Conservation (phyloP, 1,140 invertebrate genomes). For the Caenorhabditis tropicalis region DNA sequence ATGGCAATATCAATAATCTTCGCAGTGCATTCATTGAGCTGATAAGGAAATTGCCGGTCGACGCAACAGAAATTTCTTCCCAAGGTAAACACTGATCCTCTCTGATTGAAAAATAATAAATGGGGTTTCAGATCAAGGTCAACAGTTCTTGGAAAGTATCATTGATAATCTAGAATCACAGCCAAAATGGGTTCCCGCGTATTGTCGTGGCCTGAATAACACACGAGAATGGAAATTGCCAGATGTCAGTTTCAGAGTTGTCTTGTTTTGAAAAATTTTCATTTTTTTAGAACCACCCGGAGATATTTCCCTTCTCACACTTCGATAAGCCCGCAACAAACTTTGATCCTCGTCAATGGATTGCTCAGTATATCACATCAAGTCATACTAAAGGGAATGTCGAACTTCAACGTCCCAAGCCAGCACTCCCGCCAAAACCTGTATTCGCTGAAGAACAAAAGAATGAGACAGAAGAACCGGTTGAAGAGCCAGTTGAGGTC, state of each 20-base stretch:
- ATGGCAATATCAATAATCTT: slow-evolving; percentile 39
- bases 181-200: background rate
- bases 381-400: background rate
- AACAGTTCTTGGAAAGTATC: background rate
- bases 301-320: background rate
- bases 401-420: background rate
- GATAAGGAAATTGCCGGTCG: slow-evolving; percentile 26
- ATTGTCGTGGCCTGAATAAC: background rate
- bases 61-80: background rate
- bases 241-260: background rate
- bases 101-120: background rate
- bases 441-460: background rate
- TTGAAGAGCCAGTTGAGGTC: background rate
- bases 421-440: slow-evolving; percentile 3
- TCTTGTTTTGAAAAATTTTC: background rate
- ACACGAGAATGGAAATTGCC: background rate
- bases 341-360: background rate
- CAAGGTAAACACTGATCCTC: slow-evolving; percentile 27
- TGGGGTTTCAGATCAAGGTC: slow-evolving; percentile 13
- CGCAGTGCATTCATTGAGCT: slow-evolving; percentile 32
- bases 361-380: slow-evolving; percentile 18
- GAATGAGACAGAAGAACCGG: background rate
- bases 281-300: background rate
- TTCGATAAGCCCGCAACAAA: background rate
- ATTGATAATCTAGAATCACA: background rate